Conservation (phyloP, 2,888 invertebrate genomes). For the Agrotis segetum region DNA sequence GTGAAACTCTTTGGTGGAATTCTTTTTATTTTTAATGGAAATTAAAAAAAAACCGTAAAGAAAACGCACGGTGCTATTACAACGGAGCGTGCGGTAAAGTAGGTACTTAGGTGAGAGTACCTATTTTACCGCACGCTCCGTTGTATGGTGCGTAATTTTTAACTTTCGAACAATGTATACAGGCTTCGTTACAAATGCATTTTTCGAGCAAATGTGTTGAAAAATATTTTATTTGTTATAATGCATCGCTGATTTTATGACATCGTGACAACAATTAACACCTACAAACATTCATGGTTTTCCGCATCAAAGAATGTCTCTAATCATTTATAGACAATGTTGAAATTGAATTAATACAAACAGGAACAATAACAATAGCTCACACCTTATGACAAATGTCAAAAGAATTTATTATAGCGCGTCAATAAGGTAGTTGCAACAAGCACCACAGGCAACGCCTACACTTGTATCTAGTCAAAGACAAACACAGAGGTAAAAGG, state of each 20-base stretch:
- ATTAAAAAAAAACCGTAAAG: no score
- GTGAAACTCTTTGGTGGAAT: no score
- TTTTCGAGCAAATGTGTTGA: no score
- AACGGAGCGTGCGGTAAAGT: no score
- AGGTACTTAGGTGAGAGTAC: no score
- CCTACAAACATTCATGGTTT: slow-evolving; percentile 30
- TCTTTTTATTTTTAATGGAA: no score
- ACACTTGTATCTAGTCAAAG: slow-evolving; percentile 1
- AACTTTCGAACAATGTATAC: no score
- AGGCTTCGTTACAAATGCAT: no score
- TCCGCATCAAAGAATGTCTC: slow-evolving; percentile 39
- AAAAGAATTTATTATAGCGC: slow-evolving; percentile 23
- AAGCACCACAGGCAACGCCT: slow-evolving; percentile 14
- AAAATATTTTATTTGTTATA: slow-evolving; percentile 19
- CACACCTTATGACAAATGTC: slow-evolving; percentile 28
- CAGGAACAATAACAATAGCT: slow-evolving; percentile 11
- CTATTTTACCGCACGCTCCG: no score
- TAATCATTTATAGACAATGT: slow-evolving; percentile 10
- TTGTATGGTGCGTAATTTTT: no score
- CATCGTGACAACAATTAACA: slow-evolving; percentile 38
- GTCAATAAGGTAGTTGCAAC: slow-evolving; percentile 24
- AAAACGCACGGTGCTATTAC: no score
- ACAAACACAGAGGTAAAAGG: slow-evolving; percentile 7
- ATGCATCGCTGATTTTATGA: slow-evolving; percentile 36
- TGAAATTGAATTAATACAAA: slow-evolving; percentile 13